Base-by-base conservation (phyloP, 1,140 invertebrate genomes). In the Achroia grisella region DNA sequence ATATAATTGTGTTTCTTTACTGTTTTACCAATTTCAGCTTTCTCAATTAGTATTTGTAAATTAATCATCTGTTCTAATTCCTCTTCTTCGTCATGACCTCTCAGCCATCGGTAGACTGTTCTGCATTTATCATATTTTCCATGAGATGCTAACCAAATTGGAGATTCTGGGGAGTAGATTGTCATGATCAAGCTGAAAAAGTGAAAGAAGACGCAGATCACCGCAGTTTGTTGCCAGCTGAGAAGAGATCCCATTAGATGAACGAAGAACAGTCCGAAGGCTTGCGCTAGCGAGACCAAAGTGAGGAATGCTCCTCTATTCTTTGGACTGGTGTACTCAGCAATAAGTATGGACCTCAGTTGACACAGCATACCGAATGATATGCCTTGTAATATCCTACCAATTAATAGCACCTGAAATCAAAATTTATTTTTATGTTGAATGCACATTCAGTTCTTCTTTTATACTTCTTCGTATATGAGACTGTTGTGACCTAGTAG, bases 101-200 rank as follows among this genome's bases (percentile, higher is more conserved):
- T 62, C 1, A 86, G 59, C 88, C 81, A 86, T 14, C 46, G 44
- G 41, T 88, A 90, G 0, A 80, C 65, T 15, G 62, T 46, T 41
- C 76, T 52, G 2, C 88, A 89, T 35, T 86, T 62, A 2, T 86
- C 65, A 6, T 77, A 67, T 31, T 65, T 65, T 12, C 85, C 86
- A 57, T 86, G 83, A 10, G 86, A 69, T 1, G 88, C 70, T 14
- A 91, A 64, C 90, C 90, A 93, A 15, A 89, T 86, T 8, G 93
- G 92, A 14, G 91, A 92, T 74, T 94, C 93, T 0, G 91, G 91
- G 0, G 88, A 72, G 31, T 88, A 88, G 1, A 81, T 54, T 5
- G 85, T 68, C 35, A 88, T 60, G 0, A 86, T 6, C n/a, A 87
- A 71, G 46, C 82, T 80, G 1, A 80, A 30, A 9, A 88, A 57